phyloP scores from a whole-genome alignment of 2,113 vertebrate genomes.

The Aldabrachelys gigantea region DNA sequence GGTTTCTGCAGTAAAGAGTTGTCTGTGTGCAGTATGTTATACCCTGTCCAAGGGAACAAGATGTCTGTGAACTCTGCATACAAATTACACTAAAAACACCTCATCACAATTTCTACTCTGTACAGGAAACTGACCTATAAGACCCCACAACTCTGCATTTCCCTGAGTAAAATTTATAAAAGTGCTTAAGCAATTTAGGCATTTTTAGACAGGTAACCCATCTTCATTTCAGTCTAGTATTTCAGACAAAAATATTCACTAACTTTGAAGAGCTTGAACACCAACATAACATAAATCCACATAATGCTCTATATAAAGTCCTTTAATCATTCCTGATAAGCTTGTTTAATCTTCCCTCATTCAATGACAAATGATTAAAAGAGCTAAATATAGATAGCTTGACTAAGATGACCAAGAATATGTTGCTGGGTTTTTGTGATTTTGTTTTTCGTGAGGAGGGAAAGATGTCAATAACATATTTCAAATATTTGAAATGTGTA shows the following conservation, averaged over 20 bases:
- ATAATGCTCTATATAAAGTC: not conserved
- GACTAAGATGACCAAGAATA: not conserved
- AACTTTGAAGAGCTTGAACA: not conserved
- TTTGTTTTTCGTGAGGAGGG: not conserved
- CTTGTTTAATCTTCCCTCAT: not conserved
- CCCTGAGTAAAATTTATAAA: fast-evolving
- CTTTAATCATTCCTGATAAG: not conserved
- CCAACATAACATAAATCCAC: not conserved
- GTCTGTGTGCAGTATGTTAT: not conserved
- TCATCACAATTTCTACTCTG: not conserved
- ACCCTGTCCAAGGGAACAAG: not conserved
- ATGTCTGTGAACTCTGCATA: not conserved
- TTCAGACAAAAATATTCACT: not conserved
- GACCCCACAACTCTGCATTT: not conserved
- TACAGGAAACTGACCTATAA: not conserved
- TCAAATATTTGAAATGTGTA: not conserved
- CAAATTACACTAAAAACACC: not conserved
- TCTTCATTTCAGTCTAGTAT: not conserved
- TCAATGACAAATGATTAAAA: not conserved
- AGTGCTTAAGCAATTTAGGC: not conserved
- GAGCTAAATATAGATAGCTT: not conserved
- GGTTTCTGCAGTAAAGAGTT: not conserved
- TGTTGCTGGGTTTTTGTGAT: not conserved
- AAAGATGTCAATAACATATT: not conserved
- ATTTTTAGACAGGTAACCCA: not conserved